A percentile compares a stretch with the other conserved stretches of the same genome.
These are phyloP conservation scores for Camptogramma bilineatum DNA, from an alignment of 2,888 invertebrate genomes.

Conservation along the genomic window DNA sequence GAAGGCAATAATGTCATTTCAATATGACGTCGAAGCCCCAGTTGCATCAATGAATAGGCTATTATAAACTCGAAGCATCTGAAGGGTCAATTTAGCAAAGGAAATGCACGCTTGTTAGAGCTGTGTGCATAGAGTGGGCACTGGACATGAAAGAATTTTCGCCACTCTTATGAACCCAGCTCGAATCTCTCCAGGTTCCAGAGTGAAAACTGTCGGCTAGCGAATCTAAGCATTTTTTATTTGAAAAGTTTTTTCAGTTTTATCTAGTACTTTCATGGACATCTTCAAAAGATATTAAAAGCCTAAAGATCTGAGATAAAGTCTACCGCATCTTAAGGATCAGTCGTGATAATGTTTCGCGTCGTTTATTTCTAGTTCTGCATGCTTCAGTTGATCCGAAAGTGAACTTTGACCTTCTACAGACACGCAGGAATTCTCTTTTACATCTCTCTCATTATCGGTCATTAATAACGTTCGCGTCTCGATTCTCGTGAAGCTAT, in stretches of 20 bases:
- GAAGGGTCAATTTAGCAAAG: constrained; percentile 40
- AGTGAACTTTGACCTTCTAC: no score
- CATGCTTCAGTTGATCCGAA: no score
- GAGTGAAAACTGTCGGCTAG: constrained; percentile 2
- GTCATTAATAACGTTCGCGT: neutral
- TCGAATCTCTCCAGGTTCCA: neutral
- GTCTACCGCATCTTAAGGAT: no score
- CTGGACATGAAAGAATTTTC: constrained; percentile 14
- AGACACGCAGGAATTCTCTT: no score
- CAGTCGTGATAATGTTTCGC: no score
- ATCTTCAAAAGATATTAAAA: no score
- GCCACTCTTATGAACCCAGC: constrained; percentile 3
- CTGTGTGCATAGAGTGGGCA: constrained; percentile 6
- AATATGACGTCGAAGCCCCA: constrained; percentile 15
- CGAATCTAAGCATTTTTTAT: constrained; percentile 3
- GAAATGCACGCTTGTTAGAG: constrained; percentile 34
- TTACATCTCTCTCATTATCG: no score
- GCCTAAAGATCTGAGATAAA: no score
- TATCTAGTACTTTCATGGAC: neutral
- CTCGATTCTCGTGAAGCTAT: neutral
- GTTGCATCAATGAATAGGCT: constrained; percentile 25
- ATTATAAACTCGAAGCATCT: constrained; percentile 31
- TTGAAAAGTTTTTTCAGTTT: constrained; percentile 5
- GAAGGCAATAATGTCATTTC: constrained; percentile 20
- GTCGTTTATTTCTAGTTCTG: no score